Evolutionary conservation across 1,140 invertebrate genomes (phyloP).

Genomic region (Gryllus bimaculatus): DNA sequence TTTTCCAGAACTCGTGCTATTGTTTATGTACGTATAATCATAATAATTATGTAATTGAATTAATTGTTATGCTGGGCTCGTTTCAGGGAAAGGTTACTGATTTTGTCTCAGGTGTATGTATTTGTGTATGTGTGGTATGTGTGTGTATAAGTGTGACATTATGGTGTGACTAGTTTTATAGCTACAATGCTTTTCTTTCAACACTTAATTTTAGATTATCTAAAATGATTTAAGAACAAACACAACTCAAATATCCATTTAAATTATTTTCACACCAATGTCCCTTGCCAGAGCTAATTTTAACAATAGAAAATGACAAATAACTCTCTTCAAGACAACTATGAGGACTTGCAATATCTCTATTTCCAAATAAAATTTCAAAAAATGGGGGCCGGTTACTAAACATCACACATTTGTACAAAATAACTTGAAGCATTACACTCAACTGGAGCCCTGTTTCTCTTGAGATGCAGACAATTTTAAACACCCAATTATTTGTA

Average conservation of each 20-base stretch:
- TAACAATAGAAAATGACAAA: neutral
- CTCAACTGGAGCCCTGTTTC: no score
- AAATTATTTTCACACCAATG: neutral
- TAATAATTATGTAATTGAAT: constrained; percentile 7
- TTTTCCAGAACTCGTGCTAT: constrained; percentile 25
- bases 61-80: neutral
- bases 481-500: neutral
- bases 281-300: neutral
- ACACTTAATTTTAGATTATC: neutral
- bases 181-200: neutral
- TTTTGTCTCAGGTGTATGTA: neutral
- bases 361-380: neutral
- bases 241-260: neutral
- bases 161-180: neutral
- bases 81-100: neutral
- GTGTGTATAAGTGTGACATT: neutral
- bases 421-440: neutral
- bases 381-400: neutral
- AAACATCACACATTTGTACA: neutral
- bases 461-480: neutral
- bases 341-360: neutral
- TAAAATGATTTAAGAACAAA: neutral
- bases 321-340: neutral
- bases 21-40: constrained; percentile 16
- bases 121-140: neutral